A percentile compares a stretch with the other conserved stretches of the same genome.
Conservation (phyloP, 92 coral and sea anemone genomes). For the Siderastrea radians region DNA sequence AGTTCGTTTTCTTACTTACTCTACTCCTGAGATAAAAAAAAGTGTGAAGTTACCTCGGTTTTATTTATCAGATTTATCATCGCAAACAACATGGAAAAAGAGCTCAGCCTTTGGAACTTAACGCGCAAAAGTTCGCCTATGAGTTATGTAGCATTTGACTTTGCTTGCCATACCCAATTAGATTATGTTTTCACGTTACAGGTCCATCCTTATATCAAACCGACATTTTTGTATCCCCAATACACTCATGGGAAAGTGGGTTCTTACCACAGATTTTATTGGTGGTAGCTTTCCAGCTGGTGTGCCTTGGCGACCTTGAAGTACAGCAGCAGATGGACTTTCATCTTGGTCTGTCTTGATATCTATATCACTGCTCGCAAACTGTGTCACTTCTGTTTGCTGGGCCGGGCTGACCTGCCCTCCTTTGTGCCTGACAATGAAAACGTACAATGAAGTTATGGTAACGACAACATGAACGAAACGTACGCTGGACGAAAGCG, state of each 20-base stretch:
- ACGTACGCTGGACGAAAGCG: not conserved
- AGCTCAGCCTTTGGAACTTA: too few relatives aligned
- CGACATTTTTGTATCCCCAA: too few relatives aligned
- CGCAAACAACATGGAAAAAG: too few relatives aligned
- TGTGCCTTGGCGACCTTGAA: slow-evolving; percentile 82
- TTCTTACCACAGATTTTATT: slow-evolving; percentile 63
- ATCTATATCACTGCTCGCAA: slow-evolving; percentile 77
- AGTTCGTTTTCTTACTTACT: too few relatives aligned
- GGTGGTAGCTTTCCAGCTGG: slow-evolving; percentile 96
- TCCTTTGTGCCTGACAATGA: slow-evolving; percentile 77
- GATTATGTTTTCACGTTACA: too few relatives aligned
- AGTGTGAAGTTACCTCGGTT: too few relatives aligned
- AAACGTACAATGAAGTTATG: not conserved
- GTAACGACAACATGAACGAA: not conserved
- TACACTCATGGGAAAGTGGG: not conserved
- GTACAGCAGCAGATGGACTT: slow-evolving; percentile 30
- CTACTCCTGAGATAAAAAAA: too few relatives aligned
- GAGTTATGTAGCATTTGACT: too few relatives aligned
- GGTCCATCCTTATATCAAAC: too few relatives aligned
- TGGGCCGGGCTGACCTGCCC: slow-evolving; percentile 94
- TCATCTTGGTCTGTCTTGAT: slow-evolving; percentile 66
- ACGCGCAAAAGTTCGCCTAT: too few relatives aligned
- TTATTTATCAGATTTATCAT: too few relatives aligned
- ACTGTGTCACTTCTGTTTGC: slow-evolving; percentile 76
- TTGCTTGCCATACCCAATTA: too few relatives aligned